Evolutionary conservation across 1,140 invertebrate genomes (phyloP).

Genomic region (Aporrectodea caliginosa): DNA sequence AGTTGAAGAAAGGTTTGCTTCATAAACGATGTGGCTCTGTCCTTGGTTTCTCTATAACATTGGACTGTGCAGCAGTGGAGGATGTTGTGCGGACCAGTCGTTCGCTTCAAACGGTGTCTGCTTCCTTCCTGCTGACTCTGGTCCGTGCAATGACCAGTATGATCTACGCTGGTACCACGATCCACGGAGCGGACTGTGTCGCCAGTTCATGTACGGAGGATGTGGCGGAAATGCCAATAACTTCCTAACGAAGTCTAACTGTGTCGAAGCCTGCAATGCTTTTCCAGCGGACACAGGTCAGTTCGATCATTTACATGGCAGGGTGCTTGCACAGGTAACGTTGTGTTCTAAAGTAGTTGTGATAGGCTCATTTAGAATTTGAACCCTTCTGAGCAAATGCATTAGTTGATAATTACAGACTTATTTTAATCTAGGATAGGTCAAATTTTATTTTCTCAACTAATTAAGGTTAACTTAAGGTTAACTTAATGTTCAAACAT

Average conservation of each 20-base stretch:
- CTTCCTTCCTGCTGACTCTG: conserved; percentile 68
- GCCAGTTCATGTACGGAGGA: conserved; percentile 10
- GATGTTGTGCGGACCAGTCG: background rate
- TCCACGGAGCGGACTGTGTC: conserved; percentile 66
- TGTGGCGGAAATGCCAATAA: conserved; percentile 22
- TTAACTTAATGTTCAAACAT: too few relatives aligned
- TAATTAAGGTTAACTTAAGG: too few relatives aligned
- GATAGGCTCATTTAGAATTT: too few relatives aligned
- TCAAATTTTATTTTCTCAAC: too few relatives aligned
- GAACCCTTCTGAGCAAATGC: too few relatives aligned
- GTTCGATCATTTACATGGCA: too few relatives aligned
- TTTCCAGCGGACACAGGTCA: too few relatives aligned
- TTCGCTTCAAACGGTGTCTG: conserved; percentile 64
- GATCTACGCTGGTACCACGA: conserved; percentile 79
- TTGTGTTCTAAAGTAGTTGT: too few relatives aligned
- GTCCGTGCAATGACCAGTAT: conserved; percentile 67
- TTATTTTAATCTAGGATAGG: too few relatives aligned
- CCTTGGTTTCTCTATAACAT: background rate
- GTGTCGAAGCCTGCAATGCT: conserved; percentile 28
- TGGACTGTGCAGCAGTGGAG: background rate
- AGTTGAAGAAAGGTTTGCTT: too few relatives aligned
- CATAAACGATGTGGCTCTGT: background rate
- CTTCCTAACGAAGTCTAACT: conserved; percentile 24
- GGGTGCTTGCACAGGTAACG: too few relatives aligned
- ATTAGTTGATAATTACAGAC: too few relatives aligned